These are phyloP conservation scores for Danio kyathit DNA, from an alignment of 2,797 vertebrate species.

Conservation along the genomic window DNA sequence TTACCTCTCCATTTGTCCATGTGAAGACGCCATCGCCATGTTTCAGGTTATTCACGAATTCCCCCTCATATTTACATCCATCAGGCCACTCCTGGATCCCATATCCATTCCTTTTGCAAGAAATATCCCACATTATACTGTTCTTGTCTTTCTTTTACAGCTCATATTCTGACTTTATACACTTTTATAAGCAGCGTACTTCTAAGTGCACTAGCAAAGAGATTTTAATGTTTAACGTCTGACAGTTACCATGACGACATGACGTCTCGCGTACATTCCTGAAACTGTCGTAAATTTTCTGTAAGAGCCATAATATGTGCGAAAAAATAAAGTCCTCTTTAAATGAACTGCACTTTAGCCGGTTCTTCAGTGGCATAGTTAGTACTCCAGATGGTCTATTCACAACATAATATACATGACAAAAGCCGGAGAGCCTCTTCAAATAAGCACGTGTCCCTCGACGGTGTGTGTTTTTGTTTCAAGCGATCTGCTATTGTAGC, in stretches of 20 bases:
- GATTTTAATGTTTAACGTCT: not conserved
- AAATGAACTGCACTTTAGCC: not conserved
- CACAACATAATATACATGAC: not conserved
- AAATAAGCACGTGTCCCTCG: not conserved
- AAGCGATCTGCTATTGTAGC: not conserved
- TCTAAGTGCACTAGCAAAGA: not conserved
- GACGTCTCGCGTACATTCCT: not conserved
- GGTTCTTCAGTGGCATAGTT: not conserved
- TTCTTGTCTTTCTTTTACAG: not conserved
- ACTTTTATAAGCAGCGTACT: not conserved
- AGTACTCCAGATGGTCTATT: slow-evolving; percentile 4
- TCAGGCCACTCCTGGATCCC: slow-evolving; percentile 80
- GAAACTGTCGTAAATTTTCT: slow-evolving; percentile 7
- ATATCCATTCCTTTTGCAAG: slow-evolving; percentile 15
- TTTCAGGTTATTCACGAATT: slow-evolving; percentile 78
- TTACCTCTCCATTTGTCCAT: slow-evolving; percentile 82
- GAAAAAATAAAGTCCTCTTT: not conserved
- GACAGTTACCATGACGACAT: slow-evolving; percentile 28
- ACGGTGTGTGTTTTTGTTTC: slow-evolving; percentile 32
- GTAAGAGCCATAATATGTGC: not conserved
- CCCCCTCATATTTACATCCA: slow-evolving; percentile 82
- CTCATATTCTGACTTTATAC: not conserved
- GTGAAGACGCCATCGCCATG: slow-evolving; percentile 79
- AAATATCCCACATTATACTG: not conserved
- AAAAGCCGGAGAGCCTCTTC: slow-evolving; percentile 10